Conservation (phyloP, 2,888 invertebrate genomes). For the Xylota sylvarum region DNA sequence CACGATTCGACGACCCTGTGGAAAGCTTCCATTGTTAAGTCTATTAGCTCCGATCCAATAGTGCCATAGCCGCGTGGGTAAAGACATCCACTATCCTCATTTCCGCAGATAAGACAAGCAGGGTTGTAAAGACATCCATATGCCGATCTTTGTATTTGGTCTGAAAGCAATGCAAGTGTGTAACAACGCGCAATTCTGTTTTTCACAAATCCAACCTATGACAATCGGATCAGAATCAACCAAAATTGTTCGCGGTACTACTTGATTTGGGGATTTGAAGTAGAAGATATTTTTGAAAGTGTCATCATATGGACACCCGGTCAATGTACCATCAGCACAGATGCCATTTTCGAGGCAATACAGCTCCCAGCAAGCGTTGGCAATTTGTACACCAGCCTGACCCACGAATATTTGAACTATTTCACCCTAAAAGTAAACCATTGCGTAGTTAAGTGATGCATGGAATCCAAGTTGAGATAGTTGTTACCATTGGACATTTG, state of each 20-base stretch:
- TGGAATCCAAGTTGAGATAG: neutral
- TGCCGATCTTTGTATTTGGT: constrained; percentile 89
- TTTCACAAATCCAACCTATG: constrained; percentile 87
- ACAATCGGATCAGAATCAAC: constrained; percentile 95
- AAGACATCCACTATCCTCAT: constrained; percentile 95
- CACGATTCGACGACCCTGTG: constrained; percentile 89
- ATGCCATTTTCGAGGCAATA: constrained; percentile 92
- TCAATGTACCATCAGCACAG: constrained; percentile 87
- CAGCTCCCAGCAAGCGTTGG: constrained; percentile 92
- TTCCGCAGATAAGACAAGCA: constrained; percentile 90
- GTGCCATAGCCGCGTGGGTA: constrained; percentile 93
- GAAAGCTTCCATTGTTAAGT: constrained; percentile 90
- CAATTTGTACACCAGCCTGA: constrained; percentile 92
- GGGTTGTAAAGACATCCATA: constrained; percentile 92
- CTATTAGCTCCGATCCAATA: constrained; percentile 91
- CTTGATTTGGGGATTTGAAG: constrained; percentile 87
- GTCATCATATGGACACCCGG: constrained; percentile 79
- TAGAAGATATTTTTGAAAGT: constrained; percentile 81
- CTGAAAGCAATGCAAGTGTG: constrained; percentile 81
- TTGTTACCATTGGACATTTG: constrained; percentile 16
- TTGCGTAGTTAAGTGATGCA: neutral
- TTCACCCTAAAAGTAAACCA: constrained; percentile 84
- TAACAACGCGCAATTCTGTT: neutral
- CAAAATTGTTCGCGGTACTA: constrained; percentile 93
- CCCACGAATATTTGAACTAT: constrained; percentile 92